Base-by-base conservation (phyloP, 2,797 vertebrate species). In the Valencia hispanica region DNA sequence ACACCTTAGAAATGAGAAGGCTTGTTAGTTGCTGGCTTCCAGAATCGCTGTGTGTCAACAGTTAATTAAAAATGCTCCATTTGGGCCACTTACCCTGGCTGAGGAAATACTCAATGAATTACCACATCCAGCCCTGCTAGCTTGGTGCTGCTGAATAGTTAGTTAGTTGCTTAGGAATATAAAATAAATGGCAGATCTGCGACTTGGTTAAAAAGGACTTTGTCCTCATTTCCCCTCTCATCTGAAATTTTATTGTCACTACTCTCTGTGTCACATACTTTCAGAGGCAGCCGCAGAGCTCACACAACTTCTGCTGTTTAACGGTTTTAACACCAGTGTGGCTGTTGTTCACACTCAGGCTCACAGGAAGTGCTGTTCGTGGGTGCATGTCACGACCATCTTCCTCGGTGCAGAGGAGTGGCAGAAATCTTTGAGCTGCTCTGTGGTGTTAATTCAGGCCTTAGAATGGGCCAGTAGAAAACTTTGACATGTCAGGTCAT, bases 61-160 rank as follows among this genome's bases (percentile, higher is more conserved):
- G 92, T 91, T 94, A 94, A 94, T 94, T 94, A 93, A 94, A 55
- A 94, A 94, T 74, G 81, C 89, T 93, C 86, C 85, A 90, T 93
- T 95, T 92, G 87, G 92, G 89, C 88, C 86, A 91, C 92, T 92
- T 87, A 86, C 85, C 81, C 83, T 68, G 57, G 86, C 86, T 90
- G 88, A 87, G 81, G 81, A 87, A 93, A 87, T 86, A 88, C 77
- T 83, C 81, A 88, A 91, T 88, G 81, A 90, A 88, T 93, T 41
- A 86, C 68, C 74, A 86, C 72, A 76, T 82, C 80, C 81, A 79
- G 88, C 72, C 86, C 84, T 83, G 87, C 85, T 90, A 91, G 82
- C 72, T 76, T 18, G 78, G 63, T 68, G 76, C 84, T 34, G 43
- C 59, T 30, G 32, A n/a, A n/a, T n/a, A n/a, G n/a, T n/a, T 14